These are phyloP conservation scores for Pachycephala philippinensis DNA, from an alignment of 2,113 vertebrate species.

Conservation along the genomic window DNA sequence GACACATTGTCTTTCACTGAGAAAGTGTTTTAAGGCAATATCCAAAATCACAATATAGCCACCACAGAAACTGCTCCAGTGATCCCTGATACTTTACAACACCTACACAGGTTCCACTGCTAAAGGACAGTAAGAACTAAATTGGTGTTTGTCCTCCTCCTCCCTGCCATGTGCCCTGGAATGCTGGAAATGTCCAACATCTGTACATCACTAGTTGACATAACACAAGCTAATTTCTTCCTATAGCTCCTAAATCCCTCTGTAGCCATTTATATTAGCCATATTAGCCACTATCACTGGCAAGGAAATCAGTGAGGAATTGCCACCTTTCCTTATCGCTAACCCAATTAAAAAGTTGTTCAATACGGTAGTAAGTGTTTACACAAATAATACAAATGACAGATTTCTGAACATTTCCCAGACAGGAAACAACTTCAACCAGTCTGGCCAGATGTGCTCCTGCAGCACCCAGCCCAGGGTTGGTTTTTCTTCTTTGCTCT, in stretches of 20 bases:
- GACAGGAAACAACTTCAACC: background rate
- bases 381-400: background rate
- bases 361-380: background rate
- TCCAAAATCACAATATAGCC: background rate
- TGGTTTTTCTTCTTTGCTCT: background rate
- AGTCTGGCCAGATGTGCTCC: background rate
- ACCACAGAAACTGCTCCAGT: background rate
- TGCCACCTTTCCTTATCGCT: background rate
- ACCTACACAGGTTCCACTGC: background rate
- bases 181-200: background rate
- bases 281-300: background rate
- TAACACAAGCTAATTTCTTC: background rate
- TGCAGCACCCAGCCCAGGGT: background rate
- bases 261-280: background rate
- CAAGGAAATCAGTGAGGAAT: background rate
- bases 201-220: background rate
- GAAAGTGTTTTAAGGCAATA: background rate
- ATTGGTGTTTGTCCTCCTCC: background rate
- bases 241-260: background rate
- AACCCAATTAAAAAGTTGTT: background rate
- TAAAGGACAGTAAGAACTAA: background rate
- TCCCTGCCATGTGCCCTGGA: background rate
- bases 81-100: background rate
- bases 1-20: fast-evolving
- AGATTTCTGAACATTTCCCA: background rate